Percentiles rank a stretch among this genome's conserved stretches.
These are phyloP conservation scores for Albula glossodonta DNA, from an alignment of 2,113 vertebrate species.

Conservation along the genomic window DNA sequence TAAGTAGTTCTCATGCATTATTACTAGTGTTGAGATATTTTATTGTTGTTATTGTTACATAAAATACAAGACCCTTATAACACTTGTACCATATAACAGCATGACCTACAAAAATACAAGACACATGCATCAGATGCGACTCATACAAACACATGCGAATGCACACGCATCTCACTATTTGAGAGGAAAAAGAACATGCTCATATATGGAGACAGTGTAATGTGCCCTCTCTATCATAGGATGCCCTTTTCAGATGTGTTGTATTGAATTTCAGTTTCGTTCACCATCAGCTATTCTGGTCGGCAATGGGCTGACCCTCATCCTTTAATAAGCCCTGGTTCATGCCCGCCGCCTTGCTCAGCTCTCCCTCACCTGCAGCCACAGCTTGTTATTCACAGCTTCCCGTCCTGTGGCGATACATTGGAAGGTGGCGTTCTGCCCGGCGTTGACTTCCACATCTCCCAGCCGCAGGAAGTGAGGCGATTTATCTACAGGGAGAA, in stretches of 20 bases:
- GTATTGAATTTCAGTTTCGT: not conserved
- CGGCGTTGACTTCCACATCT: slow-evolving; percentile 98
- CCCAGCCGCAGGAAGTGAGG: slow-evolving; percentile 97
- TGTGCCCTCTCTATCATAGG: not conserved
- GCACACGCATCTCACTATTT: not conserved
- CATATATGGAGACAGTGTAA: not conserved
- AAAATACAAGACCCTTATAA: not conserved
- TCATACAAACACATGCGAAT: not conserved
- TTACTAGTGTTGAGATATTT: too few relatives aligned
- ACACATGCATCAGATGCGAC: not conserved
- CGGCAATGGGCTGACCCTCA: not conserved
- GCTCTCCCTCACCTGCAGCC: slow-evolving; percentile 88
- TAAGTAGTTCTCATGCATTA: too few relatives aligned
- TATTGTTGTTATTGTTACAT: too few relatives aligned
- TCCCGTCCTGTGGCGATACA: slow-evolving; percentile 95
- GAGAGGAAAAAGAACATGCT: not conserved
- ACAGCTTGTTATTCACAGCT: slow-evolving; percentile 90
- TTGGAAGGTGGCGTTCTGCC: slow-evolving; percentile 98
- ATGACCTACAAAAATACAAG: not conserved
- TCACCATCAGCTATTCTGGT: not conserved
- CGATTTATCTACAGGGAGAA: slow-evolving; percentile 85
- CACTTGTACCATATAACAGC: not conserved
- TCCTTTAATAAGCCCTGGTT: not conserved
- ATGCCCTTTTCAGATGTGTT: not conserved
- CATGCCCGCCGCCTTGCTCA: not conserved